Evolutionary conservation across 2,797 vertebrate genomes (phyloP), one percentile per base, ranked within the genome.

Genomic region (Pipistrellus pipistrellus): DNA sequence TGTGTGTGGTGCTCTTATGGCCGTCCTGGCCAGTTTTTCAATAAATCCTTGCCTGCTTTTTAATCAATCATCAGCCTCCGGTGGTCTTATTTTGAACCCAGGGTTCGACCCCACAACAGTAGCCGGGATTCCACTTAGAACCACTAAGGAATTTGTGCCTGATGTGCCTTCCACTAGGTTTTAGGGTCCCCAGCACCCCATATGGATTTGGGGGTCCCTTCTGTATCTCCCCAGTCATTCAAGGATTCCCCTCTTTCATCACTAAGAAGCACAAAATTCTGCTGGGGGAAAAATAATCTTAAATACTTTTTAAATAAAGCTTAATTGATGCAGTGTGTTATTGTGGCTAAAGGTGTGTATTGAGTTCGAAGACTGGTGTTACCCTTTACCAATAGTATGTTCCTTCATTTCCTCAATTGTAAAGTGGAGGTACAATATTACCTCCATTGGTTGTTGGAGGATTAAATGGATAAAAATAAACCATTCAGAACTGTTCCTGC

Each of bases 261-360:
- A 90, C 84, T 96, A 97, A 97, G 96, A 97, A 97, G 97, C 96
- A 97, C 96, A 97, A 84, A 97, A 96, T 96, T 96, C 95, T 97
- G 95, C 95, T 97, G 95, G 96, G 95, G 55, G 2, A 23, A 30
- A 27, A 62, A 57, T 64, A 77, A 71, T 41, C 20, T 85, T 88
- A 55, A 78, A 35, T 62, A 53, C 15, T 46, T 84, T 64, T 85
- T 3, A 44, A 51, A 18, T 30, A 48, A 91, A 62, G 30, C 77
- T 92, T 72, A 72, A 38, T 14, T n/a, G 62, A 85, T 35, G 15
- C 55, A 53, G 51, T 44, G n/a, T 53, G 57, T 38, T 75, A 48
- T 32, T 82, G 41, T 71, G 17, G n/a, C 25, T 57, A 41, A 84
- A n/a, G 72, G 25, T 38, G 25, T 76, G 8, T 32, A 41, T 30